Evolutionary conservation across 2,113 vertebrate genomes (phyloP), one percentile per base, ranked within the genome.

Genomic region (Aythya baeri): DNA sequence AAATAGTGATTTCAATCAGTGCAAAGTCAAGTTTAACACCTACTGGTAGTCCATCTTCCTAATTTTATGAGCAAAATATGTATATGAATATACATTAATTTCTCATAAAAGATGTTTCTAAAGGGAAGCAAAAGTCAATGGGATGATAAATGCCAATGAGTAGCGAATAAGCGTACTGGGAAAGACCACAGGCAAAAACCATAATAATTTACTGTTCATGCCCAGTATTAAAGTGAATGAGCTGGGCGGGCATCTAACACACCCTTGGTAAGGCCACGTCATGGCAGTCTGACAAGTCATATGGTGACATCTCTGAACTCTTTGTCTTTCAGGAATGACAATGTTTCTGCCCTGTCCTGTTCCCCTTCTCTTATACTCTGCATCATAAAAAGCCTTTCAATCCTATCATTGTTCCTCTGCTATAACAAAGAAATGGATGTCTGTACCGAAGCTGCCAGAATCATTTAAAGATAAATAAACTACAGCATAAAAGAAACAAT

Each of bases 31-130:
- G 8, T 85, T 94, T 91, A 63, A 80, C 61, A 77, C 32, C 65
- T 61, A 55, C 8, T 65, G 13, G 17, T 83, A 86, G 61, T 86
- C 83, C 8, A 26, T 75, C 13, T 65, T 86, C 44, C 17, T 90
- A 90, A 74, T 90, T 88, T 96, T 80, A 93, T 41, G 90, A 72
- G 46, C 26, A 88, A 72, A 81, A 86, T 90, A 81, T 66, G 68
- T 52, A 67, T 67, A 83, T 90, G 43, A 74, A 65, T 54, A n/a
- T 3, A 0, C 36, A 52, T 23, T 17, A 88, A 88, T 86, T 77
- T 54, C 43, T 81, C 38, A 74, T 89, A 85, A 89, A 86, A 58
- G 44, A 25, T 57, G 43, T 75, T 75, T 75, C 75, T 88, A 49
- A 93, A 88, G 61, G 85, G 76, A 91, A 88, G 11, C 43, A 78